Percentiles rank a stretch among this genome's conserved stretches.
Conservation (phyloP, 2,113 vertebrate genomes). For the Zosterops lateralis region DNA sequence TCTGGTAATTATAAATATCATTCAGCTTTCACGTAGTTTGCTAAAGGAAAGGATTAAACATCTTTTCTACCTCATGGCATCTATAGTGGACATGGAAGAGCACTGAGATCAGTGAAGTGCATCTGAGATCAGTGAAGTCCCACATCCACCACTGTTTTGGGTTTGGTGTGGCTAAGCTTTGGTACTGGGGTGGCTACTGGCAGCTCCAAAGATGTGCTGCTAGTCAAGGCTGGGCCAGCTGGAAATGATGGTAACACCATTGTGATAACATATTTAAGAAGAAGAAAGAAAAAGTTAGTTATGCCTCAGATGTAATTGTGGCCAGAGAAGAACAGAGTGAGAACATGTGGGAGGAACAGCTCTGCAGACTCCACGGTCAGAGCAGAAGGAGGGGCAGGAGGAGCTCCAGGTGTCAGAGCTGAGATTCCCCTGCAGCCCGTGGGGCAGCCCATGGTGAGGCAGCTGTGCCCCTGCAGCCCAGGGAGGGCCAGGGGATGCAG, state of each 20-base stretch:
- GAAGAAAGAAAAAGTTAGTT: not conserved
- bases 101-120: not conserved
- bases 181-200: not conserved
- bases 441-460: not conserved
- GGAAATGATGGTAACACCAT: not conserved
- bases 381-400: not conserved
- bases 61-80: not conserved
- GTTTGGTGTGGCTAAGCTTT: not conserved
- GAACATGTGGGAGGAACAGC: not conserved
- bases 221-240: not conserved
- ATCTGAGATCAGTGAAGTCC: not conserved
- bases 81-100: not conserved
- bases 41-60: not conserved
- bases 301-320: not conserved
- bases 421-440: not conserved
- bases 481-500: accelerated
- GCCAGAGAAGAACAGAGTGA: not conserved
- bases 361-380: not conserved
- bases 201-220: not conserved
- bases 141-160: not conserved
- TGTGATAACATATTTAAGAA: not conserved
- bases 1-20: not conserved
- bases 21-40: not conserved
- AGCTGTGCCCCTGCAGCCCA: not conserved
- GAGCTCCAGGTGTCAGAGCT: not conserved